phyloP scores from a whole-genome alignment of 92 coral and sea anemone genomes.

The Epizoanthus stellaris region DNA sequence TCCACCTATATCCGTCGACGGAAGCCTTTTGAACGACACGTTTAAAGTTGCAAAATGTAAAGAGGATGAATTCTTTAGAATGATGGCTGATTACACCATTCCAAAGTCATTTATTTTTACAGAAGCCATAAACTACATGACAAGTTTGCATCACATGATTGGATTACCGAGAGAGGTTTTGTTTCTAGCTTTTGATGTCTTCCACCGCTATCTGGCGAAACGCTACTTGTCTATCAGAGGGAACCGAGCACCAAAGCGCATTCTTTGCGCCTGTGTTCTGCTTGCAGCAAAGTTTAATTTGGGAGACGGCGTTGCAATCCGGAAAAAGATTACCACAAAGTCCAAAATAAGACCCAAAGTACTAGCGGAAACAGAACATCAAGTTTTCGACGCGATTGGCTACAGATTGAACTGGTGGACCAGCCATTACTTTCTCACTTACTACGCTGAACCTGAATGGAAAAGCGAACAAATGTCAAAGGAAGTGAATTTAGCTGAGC shows the following conservation, averaged over 20 bases:
- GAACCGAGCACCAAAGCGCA: conserved; percentile 33
- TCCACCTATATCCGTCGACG: background rate
- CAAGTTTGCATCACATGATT: background rate
- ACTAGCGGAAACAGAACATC: conserved; percentile 26
- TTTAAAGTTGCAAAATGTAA: conserved; percentile 9
- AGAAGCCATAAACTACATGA: conserved; percentile 22
- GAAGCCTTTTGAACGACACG: conserved; percentile 12
- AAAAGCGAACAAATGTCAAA: background rate
- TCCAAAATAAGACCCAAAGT: conserved; percentile 29
- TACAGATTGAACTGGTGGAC: conserved; percentile 39
- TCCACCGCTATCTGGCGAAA: conserved; percentile 19
- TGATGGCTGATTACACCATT: background rate
- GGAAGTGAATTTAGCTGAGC: conserved; percentile 18
- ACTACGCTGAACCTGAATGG: conserved; percentile 8
- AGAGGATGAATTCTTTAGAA: conserved; percentile 32
- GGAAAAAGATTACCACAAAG: conserved; percentile 19
- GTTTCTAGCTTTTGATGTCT: conserved; percentile 17
- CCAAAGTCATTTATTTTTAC: conserved; percentile 19
- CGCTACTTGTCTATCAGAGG: background rate
- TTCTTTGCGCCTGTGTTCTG: conserved; percentile 31
- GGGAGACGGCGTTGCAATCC: conserved; percentile 18
- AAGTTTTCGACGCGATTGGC: conserved; percentile 12
- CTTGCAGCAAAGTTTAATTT: conserved; percentile 27
- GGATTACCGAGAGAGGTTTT: conserved; percentile 34
- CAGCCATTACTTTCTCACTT: conserved; percentile 8